Percentiles rank a stretch among this genome's conserved stretches.
These are phyloP conservation scores for Danio choprae DNA, from an alignment of 2,797 vertebrate species.

Conservation along the genomic window DNA sequence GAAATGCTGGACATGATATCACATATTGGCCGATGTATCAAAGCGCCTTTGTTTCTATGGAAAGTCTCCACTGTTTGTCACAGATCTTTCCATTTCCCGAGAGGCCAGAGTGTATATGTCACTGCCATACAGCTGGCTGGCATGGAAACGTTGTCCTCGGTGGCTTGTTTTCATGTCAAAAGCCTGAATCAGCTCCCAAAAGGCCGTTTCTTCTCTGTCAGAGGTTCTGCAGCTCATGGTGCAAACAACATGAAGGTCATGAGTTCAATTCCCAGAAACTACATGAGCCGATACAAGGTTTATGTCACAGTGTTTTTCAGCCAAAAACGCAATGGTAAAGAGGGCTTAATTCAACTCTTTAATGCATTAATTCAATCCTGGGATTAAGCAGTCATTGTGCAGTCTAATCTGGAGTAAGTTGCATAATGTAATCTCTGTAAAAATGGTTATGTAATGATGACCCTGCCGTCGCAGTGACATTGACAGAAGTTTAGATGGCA, in stretches of 20 bases:
- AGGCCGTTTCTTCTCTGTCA: neutral
- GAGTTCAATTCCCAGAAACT: neutral
- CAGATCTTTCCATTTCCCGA: constrained; percentile 60
- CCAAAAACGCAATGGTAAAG: constrained; percentile 1
- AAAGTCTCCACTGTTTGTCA: constrained; percentile 64
- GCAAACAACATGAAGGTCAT: neutral
- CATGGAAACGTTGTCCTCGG: constrained; percentile 9
- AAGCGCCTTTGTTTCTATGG: constrained; percentile 55
- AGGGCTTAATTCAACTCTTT: neutral
- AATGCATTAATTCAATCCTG: constrained; percentile 49
- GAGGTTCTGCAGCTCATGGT: neutral
- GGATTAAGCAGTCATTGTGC: constrained; percentile 63
- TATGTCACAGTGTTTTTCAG: neutral
- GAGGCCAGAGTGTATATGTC: constrained; percentile 36
- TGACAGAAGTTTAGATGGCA: constrained; percentile 5
- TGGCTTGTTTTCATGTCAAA: neutral
- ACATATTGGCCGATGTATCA: neutral
- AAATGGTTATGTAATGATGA: constrained; percentile 41
- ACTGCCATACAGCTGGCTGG: constrained; percentile 1
- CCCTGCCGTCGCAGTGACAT: neutral
- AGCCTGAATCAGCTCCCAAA: neutral
- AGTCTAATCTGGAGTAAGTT: constrained; percentile 69
- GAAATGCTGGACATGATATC: neutral
- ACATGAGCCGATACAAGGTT: neutral
- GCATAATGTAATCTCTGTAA: constrained; percentile 65